Base-by-base conservation (phyloP, 2,888 invertebrate genomes). In the Baccha elongata region DNA sequence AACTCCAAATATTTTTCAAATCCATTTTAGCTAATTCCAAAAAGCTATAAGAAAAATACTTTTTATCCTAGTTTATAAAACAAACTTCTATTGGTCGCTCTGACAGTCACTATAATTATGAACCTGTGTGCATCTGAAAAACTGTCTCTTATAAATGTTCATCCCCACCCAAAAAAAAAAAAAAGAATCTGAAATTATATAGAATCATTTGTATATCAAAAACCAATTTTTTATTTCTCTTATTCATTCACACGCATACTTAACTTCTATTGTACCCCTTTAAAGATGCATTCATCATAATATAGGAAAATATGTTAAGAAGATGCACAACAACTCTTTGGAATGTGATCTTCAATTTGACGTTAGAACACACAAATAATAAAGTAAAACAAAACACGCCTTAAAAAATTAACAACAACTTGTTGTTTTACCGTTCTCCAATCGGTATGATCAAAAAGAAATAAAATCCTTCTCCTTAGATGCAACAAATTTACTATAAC, bases 401-500 rank as follows among this genome's bases (percentile, higher is more conserved):
- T 44, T 11, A 58, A 52, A 72, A 78, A 73, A 83, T 83, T 78
- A 83, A 73, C 72, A 78, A 46, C 50, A 58, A n/a, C 58, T 52
- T 19, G 32, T 62, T 46, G 62, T 73, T 83, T 83, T 83, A 78
- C 76, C 62, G 72, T 76, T 64, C 21, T 40, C 78, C 44, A 46
- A 68, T 78, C 83, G 83, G 83, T 73, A n/a, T 29, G 35, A 83
- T 83, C 83, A 83, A 83, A 81, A 60, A 29, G 35, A 50, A 37
- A 62, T 72, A 35, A 68, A 73, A 79, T 62, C n/a, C n/a, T n/a
- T n/a, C n/a, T n/a, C n/a, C 5, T 29, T 42, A 19, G 19, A n/a
- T n/a, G 37, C 11, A 50, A 10, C 26, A 19, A 17, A 46, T 19
- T n/a, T 23, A 29, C 44, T 52, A 15, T 11, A 17, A 4, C 17